Evolutionary conservation across 2,113 vertebrate species (phyloP).

Genomic region (Oreocharis arfaki): DNA sequence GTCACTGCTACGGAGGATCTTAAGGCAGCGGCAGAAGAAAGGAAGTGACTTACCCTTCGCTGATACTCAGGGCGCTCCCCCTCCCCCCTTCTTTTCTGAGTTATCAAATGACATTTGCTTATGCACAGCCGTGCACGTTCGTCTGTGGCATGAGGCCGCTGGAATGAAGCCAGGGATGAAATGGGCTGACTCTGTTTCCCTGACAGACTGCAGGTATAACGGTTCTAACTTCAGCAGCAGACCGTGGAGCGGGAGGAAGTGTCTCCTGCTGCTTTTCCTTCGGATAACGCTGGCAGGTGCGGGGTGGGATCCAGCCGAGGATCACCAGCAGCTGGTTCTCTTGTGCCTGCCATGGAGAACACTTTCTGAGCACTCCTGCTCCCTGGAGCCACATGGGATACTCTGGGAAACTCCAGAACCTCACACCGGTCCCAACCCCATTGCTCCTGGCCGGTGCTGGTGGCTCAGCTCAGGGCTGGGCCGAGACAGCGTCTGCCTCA

Average conservation of each 20-base stretch:
- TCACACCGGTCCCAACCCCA: fast-evolving
- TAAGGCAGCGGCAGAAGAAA: background rate
- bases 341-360: fast-evolving
- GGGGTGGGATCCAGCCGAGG: background rate
- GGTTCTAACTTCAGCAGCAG: background rate
- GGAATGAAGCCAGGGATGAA: background rate
- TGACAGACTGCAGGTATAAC: fast-evolving
- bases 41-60: slow-evolving; percentile 27
- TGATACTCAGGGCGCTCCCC: background rate
- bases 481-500: background rate
- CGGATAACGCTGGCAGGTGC: fast-evolving
- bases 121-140: background rate
- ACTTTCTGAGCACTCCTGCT: background rate
- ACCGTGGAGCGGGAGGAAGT: fast-evolving
- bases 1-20: slow-evolving; percentile 44
- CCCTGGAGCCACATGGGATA: background rate
- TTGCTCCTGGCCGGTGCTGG: fast-evolving
- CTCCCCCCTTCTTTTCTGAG: background rate
- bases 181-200: background rate
- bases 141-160: background rate
- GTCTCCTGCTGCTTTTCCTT: background rate
- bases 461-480: background rate
- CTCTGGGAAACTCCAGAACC: background rate
- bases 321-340: fast-evolving
- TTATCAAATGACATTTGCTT: slow-evolving; percentile 7